Conservation (phyloP, 2,113 vertebrate genomes). For the Eulemur rufifrons region DNA sequence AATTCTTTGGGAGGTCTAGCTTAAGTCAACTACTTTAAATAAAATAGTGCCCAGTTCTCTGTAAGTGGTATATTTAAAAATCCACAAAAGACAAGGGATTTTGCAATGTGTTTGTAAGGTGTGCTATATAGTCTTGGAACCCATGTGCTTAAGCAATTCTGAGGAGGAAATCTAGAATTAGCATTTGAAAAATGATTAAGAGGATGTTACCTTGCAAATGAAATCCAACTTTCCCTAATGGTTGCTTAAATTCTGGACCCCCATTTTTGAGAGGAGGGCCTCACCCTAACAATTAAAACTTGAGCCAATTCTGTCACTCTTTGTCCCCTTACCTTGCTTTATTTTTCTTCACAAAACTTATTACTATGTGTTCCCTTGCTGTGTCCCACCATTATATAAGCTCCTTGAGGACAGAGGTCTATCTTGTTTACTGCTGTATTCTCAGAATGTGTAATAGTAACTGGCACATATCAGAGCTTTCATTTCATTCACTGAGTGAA, state of each 20-base stretch:
- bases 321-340: not conserved
- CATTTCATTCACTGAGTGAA: not conserved
- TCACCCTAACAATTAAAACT: not conserved
- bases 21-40: constrained; percentile 11
- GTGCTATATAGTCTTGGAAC: not conserved
- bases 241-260: not conserved
- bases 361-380: not conserved
- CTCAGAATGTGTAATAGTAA: not conserved
- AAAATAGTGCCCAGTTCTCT: not conserved
- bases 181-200: not conserved
- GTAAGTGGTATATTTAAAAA: not conserved
- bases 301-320: not conserved
- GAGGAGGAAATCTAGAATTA: constrained; percentile 4
- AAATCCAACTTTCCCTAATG: constrained; percentile 6
- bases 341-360: not conserved
- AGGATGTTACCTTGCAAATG: not conserved
- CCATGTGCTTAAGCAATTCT: not conserved
- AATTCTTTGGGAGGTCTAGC: not conserved
- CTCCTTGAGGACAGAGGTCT: not conserved
- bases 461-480: not conserved
- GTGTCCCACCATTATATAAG: not conserved
- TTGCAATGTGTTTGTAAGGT: not conserved
- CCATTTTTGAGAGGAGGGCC: not conserved
- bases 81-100: not conserved
- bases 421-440: not conserved